Evolutionary conservation across 2,888 invertebrate genomes (phyloP).

Genomic region (Liopterus haemorrhoidalis): DNA sequence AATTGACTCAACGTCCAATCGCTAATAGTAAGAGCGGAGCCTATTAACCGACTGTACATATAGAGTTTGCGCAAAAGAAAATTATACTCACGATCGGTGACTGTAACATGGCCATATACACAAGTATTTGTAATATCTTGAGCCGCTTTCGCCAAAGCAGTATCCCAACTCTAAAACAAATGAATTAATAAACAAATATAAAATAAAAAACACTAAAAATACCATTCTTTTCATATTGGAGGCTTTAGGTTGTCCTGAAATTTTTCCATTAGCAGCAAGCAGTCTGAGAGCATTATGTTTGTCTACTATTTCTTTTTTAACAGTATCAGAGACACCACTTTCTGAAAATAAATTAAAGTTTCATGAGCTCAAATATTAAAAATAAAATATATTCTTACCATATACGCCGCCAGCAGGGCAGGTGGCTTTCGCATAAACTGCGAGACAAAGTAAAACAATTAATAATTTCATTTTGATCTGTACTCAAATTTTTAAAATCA

Average conservation of each 20-base stretch:
- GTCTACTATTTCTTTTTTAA: not conserved
- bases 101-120: constrained; percentile 2
- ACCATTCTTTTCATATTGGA: constrained; percentile 4
- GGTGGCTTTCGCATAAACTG: too few species aligned
- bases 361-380: too few species aligned
- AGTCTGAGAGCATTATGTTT: not conserved
- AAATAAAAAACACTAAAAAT: not conserved
- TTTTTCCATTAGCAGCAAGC: not conserved
- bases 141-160: not conserved
- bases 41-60: too few species aligned
- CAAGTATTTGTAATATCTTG: not conserved
- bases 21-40: too few species aligned
- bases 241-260: not conserved
- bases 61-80: not conserved
- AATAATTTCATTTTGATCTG: too few species aligned
- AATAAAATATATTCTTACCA: too few species aligned
- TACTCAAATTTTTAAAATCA: too few species aligned
- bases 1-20: too few species aligned
- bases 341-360: too few species aligned
- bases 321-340: not conserved
- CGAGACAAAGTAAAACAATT: too few species aligned
- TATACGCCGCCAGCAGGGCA: too few species aligned
- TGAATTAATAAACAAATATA: not conserved
- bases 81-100: not conserved
- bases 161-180: not conserved